Conservation (phyloP, 1,140 invertebrate genomes). For the Drosophila sp. region DNA sequence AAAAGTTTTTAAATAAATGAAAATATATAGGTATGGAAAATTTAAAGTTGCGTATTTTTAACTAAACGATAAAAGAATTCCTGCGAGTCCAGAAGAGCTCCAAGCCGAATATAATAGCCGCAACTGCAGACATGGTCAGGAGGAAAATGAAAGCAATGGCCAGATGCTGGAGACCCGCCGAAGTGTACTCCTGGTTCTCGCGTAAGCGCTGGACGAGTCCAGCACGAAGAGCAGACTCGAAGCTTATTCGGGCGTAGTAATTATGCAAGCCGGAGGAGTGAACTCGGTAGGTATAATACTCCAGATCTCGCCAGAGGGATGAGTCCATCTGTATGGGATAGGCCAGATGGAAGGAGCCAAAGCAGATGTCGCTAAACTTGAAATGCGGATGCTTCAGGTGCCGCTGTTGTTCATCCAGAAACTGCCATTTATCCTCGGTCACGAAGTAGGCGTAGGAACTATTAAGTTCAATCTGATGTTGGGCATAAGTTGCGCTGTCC, state of each 20-base stretch:
- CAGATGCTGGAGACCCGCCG: slow-evolving; percentile 62
- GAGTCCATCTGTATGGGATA: slow-evolving; percentile 75
- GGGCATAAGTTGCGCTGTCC: slow-evolving; percentile 55
- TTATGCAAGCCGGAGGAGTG: slow-evolving; percentile 67
- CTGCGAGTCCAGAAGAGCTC: slow-evolving; percentile 37
- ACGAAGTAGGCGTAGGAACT: slow-evolving; percentile 71
- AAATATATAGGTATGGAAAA: too few species aligned
- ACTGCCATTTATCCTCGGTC: slow-evolving; percentile 72
- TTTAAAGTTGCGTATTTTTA: not conserved
- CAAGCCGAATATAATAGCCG: slow-evolving; percentile 39
- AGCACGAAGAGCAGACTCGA: slow-evolving; percentile 62
- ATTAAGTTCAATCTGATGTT: slow-evolving; percentile 62
- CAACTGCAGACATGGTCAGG: slow-evolving; percentile 47
- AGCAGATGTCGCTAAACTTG: slow-evolving; percentile 70
- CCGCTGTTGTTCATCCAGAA: slow-evolving; percentile 68
- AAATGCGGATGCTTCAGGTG: slow-evolving; percentile 64
- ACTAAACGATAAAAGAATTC: not conserved
- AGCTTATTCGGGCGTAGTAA: slow-evolving; percentile 68
- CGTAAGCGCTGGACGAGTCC: slow-evolving; percentile 59
- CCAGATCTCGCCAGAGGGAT: slow-evolving; percentile 66
- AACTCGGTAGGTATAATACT: slow-evolving; percentile 66
- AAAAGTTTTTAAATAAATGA: too few species aligned
- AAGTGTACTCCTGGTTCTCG: slow-evolving; percentile 53
- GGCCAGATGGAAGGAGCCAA: slow-evolving; percentile 70
- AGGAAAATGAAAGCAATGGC: slow-evolving; percentile 65